Evolutionary conservation across 2,113 vertebrate genomes (phyloP), one percentile per base, ranked within the genome.

Genomic region (Myodes glareolus): DNA sequence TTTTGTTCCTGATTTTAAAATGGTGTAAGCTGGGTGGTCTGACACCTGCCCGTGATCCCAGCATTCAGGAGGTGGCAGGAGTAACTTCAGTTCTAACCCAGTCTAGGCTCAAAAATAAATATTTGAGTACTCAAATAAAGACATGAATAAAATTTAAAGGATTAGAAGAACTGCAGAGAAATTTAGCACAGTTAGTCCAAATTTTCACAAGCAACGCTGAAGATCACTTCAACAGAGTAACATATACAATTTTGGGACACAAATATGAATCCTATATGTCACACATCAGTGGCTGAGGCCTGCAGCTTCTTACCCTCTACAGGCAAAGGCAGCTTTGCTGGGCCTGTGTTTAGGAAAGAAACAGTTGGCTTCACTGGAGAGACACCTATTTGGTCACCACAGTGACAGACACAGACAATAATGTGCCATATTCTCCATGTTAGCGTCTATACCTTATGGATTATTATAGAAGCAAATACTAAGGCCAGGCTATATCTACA

Each of bases 1-100:
- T 55, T 39, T 70, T 90, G 45, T 82, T 90, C 94, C 82, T 92
- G 52, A 31, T 73, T 90, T 90, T 52, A 63, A 78, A 82, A 70
- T 13, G 42, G 72, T 39, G 3, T 45, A 21, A 68, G 1, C 45
- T 42, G 25, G 63, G 5, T 21, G 9, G 6, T 5, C 1, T 70
- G 12, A 45, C 12, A 27, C 29, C 27, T 72, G 19, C 67, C 39
- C 47, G 5, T 39, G 52, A 86, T 78, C 8, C 33, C 23, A 50
- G 9, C 33, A 52, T 17, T 68, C 11, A 3, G 45, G 45, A 91
- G 45, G 23, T 21, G 12, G 33, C 45, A 80, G 33, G 36, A 25
- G 23, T 65, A 52, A 39, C 42, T 27, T 31, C 13, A 63, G 11
- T 76, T 90, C 3, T 33, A 47, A 61, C 33, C 23, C 23, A 80